Conservation (phyloP, 2,797 vertebrate genomes). For the Sorex maritimensis region DNA sequence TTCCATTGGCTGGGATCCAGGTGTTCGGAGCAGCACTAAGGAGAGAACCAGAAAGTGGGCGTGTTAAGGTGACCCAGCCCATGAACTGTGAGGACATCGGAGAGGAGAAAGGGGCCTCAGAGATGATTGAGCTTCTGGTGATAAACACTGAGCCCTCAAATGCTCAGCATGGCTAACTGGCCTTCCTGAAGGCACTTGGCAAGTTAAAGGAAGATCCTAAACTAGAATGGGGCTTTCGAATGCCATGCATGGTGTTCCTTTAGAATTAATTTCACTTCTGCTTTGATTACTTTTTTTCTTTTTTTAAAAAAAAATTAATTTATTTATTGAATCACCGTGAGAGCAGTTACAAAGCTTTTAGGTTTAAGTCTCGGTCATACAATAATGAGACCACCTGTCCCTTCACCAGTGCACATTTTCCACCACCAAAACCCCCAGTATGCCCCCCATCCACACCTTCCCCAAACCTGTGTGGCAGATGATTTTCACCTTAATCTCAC, state of each 20-base stretch:
- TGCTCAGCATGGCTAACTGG: not conserved
- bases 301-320: too few relatives aligned
- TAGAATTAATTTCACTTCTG: not conserved
- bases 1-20: not conserved
- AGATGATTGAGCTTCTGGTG: not conserved
- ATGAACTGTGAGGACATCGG: not conserved
- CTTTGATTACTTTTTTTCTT: not conserved
- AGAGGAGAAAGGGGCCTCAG: not conserved
- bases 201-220: slow-evolving; percentile 15
- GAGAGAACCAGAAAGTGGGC: not conserved
- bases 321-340: too few relatives aligned
- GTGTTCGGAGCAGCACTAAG: slow-evolving; percentile 67
- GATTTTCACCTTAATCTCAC: too few relatives aligned
- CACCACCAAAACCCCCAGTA: too few relatives aligned
- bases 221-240: slow-evolving; percentile 26
- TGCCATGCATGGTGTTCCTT: not conserved
- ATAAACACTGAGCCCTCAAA: not conserved
- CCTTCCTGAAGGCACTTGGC: not conserved
- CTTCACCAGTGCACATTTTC: too few relatives aligned
- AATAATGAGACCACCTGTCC: too few relatives aligned
- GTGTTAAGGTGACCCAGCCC: accelerated
- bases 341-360: too few relatives aligned
- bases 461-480: too few relatives aligned
- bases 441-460: too few relatives aligned
- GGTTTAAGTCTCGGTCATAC: too few relatives aligned